Percentiles rank a stretch among this genome's conserved stretches.
phyloP scores from a whole-genome alignment of 1,140 invertebrate species.

The Contarinia nasturtii region DNA sequence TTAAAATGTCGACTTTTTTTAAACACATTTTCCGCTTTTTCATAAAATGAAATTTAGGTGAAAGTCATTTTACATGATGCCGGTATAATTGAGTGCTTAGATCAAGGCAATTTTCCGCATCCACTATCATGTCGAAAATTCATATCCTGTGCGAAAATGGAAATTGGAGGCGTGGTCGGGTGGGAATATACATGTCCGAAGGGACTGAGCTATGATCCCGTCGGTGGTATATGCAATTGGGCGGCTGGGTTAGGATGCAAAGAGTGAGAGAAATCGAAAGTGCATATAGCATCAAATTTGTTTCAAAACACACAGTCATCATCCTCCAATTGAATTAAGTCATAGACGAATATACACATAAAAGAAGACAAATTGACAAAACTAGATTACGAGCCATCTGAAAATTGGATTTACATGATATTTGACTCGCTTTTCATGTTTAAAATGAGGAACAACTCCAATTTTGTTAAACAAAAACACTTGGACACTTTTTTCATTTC shows the following conservation, averaged over 20 bases:
- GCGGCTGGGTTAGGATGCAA: constrained; percentile 52
- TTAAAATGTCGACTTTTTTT: not conserved
- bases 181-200: constrained; percentile 77
- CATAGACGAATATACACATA: no score
- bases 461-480: no score
- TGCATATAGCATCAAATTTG: no score
- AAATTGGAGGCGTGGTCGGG: constrained; percentile 49
- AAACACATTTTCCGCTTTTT: constrained; percentile 2
- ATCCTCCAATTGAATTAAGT: no score
- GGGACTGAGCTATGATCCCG: constrained; percentile 64
- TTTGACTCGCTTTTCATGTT: no score
- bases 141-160: constrained; percentile 68
- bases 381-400: no score
- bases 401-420: no score
- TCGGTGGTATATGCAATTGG: constrained; percentile 81
- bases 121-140: constrained; percentile 74
- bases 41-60: constrained; percentile 2
- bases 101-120: constrained; percentile 75
- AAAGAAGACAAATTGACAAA: no score
- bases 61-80: constrained; percentile 22
- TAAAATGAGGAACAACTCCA: no score
- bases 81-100: constrained; percentile 57
- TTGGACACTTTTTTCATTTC: no score
- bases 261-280: constrained; percentile 5
- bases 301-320: no score